These are phyloP conservation scores for Perdita meconis DNA, from an alignment of 2,888 invertebrate genomes.

Conservation along the genomic window DNA sequence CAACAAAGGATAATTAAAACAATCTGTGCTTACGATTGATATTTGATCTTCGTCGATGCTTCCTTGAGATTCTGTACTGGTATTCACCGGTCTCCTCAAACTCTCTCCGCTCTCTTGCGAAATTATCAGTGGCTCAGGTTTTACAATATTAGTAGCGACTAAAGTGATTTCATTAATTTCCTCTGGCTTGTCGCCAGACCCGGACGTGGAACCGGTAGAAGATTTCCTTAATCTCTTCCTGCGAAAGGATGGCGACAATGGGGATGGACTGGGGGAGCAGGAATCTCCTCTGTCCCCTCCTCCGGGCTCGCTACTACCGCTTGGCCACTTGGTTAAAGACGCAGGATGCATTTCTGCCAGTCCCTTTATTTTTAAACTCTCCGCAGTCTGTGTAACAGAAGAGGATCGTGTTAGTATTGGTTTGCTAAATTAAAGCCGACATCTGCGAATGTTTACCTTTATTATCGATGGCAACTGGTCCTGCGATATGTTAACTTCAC, in stretches of 20 bases:
- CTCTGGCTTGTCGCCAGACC: slow-evolving; percentile 80
- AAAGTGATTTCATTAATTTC: slow-evolving; percentile 81
- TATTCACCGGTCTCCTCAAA: slow-evolving; percentile 77
- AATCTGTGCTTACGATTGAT: slow-evolving; percentile 77
- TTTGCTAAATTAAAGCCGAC: no score
- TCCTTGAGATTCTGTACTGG: slow-evolving; percentile 80
- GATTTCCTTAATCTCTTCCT: slow-evolving; percentile 88
- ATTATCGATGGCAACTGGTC: slow-evolving; percentile 90
- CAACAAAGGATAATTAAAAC: neutral
- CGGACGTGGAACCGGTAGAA: slow-evolving; percentile 86
- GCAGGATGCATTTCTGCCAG: slow-evolving; percentile 94
- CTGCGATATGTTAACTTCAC: slow-evolving; percentile 96
- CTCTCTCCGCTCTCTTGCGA: slow-evolving; percentile 76
- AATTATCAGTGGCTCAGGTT: slow-evolving; percentile 79
- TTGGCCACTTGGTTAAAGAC: slow-evolving; percentile 90
- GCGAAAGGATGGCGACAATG: slow-evolving; percentile 87
- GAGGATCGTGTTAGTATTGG: neutral
- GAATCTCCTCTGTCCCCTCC: slow-evolving; percentile 80
- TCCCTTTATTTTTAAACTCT: slow-evolving; percentile 94
- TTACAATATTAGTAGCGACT: slow-evolving; percentile 81
- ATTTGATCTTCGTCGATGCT: slow-evolving; percentile 82
- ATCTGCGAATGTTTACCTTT: no score
- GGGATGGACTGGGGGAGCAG: slow-evolving; percentile 83
- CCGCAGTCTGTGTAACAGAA: slow-evolving; percentile 93
- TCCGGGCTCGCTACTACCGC: slow-evolving; percentile 83